Evolutionary conservation across 1,140 invertebrate genomes (phyloP), one percentile per base, ranked within the genome.

Genomic region (Drosophila asahinai): DNA sequence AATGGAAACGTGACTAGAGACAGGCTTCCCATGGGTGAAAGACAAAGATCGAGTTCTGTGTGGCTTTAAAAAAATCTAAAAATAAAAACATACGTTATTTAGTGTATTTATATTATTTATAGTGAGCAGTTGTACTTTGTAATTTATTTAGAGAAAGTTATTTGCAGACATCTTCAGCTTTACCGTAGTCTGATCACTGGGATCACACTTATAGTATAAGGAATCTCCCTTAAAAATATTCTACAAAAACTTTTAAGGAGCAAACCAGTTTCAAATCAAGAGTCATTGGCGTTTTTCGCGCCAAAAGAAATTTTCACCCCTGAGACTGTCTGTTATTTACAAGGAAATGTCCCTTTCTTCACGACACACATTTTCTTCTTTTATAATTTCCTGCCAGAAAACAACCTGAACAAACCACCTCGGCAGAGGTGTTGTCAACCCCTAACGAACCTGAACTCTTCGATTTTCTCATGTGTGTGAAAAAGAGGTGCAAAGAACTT

Each of bases 401-500:
- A 47, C 62, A 52, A 71, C 67, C 49, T 71, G 49, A 66, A 63
- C 38, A 22, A 66, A 63, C 38, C 62, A 52, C 19, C 62, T 67
- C 11, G 12, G 42, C 38, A 33, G 38, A 25, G 38, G 33, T 33
- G 22, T 49, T 33, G 38, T 43, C 70, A 60, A 61, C 70, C 70
- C 67, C 38, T 70, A 33, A 73, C 27, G n/a, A 61, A 52, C 38
- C 38, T 62, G 47, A 51, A 19, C 38, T 45, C 36, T 51, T 43
- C 30, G 49, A 25, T 63, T 67, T 14, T 48, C 38, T 49, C 17
- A n/a, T 12, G 19, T 42, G 48, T 33, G 40, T 27, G 14, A 17
- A 71, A 68, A 71, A 40, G 49, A 73, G 68, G 68, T 61, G 67
- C 38, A 60, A 59, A 19, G 47, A 73, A 45, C 54, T 52, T 51